phyloP scores from a whole-genome alignment of 2,113 vertebrate genomes.

The Asarcornis scutulata region DNA sequence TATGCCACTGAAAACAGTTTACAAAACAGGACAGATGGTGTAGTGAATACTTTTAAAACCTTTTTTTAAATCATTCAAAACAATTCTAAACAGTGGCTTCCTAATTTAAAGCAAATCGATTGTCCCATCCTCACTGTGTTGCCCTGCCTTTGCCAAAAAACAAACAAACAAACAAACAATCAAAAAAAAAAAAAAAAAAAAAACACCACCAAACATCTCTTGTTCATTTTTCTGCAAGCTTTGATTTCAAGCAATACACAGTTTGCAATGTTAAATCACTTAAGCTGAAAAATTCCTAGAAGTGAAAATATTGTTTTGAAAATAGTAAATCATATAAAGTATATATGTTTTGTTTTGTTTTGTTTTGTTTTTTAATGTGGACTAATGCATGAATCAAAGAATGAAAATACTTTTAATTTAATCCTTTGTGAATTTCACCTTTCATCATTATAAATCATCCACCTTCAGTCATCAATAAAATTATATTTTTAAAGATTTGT shows the following conservation, averaged over 20 bases:
- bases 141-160: background rate
- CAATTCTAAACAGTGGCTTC: background rate
- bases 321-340: fast-evolving
- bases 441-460: background rate
- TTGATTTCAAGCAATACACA: background rate
- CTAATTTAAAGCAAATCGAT: background rate
- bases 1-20: background rate
- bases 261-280: background rate
- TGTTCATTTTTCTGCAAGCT: background rate
- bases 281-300: background rate
- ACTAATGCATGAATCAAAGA: background rate
- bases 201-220: background rate
- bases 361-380: background rate
- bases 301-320: background rate
- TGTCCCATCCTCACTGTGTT: background rate
- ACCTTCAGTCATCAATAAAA: background rate
- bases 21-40: background rate
- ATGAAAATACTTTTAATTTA: background rate
- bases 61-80: background rate
- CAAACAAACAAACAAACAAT: no score
- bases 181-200: background rate
- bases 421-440: background rate
- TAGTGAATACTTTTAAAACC: background rate
- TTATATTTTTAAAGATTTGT: background rate
- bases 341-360: no score